Percentiles rank a stretch among this genome's conserved stretches.
These are phyloP conservation scores for Zalophus californianus DNA, from an alignment of 2,797 vertebrate species.

Conservation along the genomic window DNA sequence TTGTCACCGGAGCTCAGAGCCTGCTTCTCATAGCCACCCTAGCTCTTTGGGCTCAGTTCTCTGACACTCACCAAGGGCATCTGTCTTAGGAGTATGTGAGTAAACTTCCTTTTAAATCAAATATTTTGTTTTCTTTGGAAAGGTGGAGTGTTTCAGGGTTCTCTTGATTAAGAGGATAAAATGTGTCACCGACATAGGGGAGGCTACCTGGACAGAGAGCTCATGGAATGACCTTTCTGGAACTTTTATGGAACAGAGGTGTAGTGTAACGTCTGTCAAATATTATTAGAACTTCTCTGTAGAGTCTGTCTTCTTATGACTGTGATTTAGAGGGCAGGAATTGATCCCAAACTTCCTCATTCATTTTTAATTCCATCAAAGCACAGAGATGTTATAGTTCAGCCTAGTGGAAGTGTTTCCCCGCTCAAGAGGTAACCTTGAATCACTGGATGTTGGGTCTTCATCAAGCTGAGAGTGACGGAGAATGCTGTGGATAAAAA, in stretches of 20 bases:
- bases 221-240: neutral
- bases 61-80: slow-evolving; percentile 57
- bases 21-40: neutral
- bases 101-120: slow-evolving; percentile 66
- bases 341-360: neutral
- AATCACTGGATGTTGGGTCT: neutral
- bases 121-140: slow-evolving; percentile 1
- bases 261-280: neutral
- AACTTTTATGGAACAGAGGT: neutral
- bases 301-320: neutral
- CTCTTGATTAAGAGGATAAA: neutral
- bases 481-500: neutral
- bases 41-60: slow-evolving; percentile 28
- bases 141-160: neutral
- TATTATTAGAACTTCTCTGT: neutral
- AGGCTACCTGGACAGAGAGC: neutral
- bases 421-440: neutral
- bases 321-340: neutral
- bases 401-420: neutral
- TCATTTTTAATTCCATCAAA: slow-evolving; percentile 1
- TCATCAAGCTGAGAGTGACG: neutral
- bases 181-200: neutral
- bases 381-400: neutral
- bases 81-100: slow-evolving; percentile 72
- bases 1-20: neutral